Conservation (phyloP, 2,888 invertebrate species). For the Caenorhabditis afra region DNA sequence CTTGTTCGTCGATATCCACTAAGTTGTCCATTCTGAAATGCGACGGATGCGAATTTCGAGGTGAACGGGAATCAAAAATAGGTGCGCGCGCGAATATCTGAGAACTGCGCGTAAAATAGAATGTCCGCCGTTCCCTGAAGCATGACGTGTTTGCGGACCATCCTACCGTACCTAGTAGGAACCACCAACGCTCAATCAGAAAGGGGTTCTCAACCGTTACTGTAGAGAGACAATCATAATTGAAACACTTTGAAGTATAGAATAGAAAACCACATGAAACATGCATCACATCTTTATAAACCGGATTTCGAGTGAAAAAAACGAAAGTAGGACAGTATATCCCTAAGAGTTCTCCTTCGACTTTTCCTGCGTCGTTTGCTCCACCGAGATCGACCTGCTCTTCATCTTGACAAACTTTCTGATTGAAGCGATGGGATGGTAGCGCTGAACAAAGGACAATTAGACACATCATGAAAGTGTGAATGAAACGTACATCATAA, state of each 20-base stretch:
- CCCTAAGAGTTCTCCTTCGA: neutral
- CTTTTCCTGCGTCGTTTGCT: constrained; percentile 6
- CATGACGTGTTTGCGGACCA: no score
- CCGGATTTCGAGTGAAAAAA: neutral
- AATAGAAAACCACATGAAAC: neutral
- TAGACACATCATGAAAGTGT: no score
- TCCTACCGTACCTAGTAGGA: no score
- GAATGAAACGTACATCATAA: constrained; percentile 22
- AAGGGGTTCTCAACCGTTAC: no score
- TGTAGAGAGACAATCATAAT: no score
- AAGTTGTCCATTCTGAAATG: constrained; percentile 38
- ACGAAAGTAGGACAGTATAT: neutral
- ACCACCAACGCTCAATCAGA: no score
- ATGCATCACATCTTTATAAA: neutral
- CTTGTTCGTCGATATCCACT: constrained; percentile 54
- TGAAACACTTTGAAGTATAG: no score
- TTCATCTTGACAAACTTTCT: constrained; percentile 6
- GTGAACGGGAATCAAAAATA: neutral
- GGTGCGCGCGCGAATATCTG: no score
- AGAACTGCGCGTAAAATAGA: no score
- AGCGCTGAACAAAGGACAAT: no score
- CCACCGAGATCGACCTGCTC: constrained; percentile 7
- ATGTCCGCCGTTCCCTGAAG: no score
- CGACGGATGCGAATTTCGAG: neutral
- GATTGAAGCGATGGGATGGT: constrained; percentile 15